Evolutionary conservation across 2,888 invertebrate genomes (phyloP).

Genomic region (Chrysolina americana): DNA sequence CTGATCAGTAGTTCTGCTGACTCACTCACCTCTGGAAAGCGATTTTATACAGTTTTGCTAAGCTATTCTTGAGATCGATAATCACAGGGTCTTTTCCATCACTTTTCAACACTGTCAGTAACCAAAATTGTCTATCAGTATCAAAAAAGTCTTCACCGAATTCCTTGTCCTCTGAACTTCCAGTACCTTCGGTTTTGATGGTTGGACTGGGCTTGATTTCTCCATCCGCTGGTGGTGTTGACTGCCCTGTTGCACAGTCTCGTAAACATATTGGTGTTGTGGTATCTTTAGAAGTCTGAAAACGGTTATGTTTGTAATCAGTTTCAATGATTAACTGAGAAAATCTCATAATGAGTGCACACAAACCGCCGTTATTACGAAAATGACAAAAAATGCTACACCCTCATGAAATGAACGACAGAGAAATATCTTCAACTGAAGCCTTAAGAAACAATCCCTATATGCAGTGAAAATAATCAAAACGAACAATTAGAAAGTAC

Average conservation of each 20-base stretch:
- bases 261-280: conserved; percentile 71
- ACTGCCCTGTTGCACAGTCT: conserved; percentile 70
- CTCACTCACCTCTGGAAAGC: conserved; percentile 81
- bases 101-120: conserved; percentile 81
- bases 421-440: too few relatives aligned
- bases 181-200: conserved; percentile 54
- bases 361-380: too few relatives aligned
- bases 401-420: too few relatives aligned
- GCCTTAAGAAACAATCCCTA: too few relatives aligned
- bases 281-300: conserved; percentile 41
- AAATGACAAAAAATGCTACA: too few relatives aligned
- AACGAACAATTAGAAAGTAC: background rate
- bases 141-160: conserved; percentile 58
- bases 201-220: conserved; percentile 71
- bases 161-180: conserved; percentile 35
- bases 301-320: background rate
- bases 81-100: conserved; percentile 71
- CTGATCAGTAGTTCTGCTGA: background rate
- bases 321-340: too few relatives aligned
- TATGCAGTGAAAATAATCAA: too few relatives aligned
- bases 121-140: conserved; percentile 84
- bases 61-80: conserved; percentile 78
- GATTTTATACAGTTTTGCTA: conserved; percentile 84
- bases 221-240: conserved; percentile 61
- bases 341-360: too few relatives aligned